A percentile compares a stretch with the other conserved stretches of the same genome.
phyloP scores from a whole-genome alignment of 2,113 vertebrate genomes.

The Probosciger aterrimus region DNA sequence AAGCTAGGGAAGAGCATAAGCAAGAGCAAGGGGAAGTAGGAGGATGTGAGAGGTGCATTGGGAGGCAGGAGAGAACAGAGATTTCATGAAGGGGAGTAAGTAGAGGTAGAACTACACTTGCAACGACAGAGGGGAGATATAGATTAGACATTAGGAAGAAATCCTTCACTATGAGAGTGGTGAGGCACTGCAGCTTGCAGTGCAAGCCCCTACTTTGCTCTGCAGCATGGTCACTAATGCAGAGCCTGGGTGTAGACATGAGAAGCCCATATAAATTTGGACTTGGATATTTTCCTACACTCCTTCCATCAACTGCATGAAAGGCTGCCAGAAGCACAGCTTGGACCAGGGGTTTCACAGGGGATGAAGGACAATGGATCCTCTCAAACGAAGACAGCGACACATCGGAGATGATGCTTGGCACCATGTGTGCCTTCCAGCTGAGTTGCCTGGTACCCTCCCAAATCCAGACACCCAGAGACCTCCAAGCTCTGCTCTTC shows the following conservation, averaged over 20 bases:
- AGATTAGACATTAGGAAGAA: background rate
- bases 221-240: background rate
- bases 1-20: accelerated
- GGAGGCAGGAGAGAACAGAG: background rate
- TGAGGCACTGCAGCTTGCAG: background rate
- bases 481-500: background rate
- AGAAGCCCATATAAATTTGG: background rate
- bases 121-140: background rate
- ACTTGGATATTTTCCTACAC: background rate
- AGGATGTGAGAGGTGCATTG: background rate
- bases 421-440: background rate
- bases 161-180: background rate
- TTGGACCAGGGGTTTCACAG: background rate
- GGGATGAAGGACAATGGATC: background rate
- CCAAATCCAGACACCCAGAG: background rate
- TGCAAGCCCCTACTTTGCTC: background rate
- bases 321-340: background rate
- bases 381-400: background rate
- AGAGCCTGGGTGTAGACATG: background rate
- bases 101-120: background rate
- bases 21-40: background rate
- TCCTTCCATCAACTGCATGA: background rate
- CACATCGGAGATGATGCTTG: background rate
- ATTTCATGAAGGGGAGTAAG: background rate
- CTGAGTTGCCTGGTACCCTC: background rate